Evolutionary conservation across 2,113 vertebrate genomes (phyloP).

Genomic region (Chrysemys picta): DNA sequence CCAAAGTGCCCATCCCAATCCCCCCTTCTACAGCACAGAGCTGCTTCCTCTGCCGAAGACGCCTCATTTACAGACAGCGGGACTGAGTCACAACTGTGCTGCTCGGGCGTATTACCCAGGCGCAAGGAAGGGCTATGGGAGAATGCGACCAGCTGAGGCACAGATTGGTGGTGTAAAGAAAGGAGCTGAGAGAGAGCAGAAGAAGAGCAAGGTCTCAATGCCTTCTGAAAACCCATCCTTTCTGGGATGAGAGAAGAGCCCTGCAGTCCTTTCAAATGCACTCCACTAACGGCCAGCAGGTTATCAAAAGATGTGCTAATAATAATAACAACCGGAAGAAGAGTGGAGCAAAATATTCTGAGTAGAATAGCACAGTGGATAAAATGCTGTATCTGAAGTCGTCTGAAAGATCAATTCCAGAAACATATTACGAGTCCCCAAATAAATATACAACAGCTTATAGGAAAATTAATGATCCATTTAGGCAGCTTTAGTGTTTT

Average conservation of each 20-base stretch:
- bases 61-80: neutral
- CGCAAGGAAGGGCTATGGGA: neutral
- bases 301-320: neutral
- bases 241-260: neutral
- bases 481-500: neutral
- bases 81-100: neutral
- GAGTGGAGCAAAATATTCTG: neutral
- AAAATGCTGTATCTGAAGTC: neutral
- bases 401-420: neutral
- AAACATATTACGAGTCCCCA: neutral
- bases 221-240: neutral
- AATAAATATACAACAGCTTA: neutral
- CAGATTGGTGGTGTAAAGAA: neutral
- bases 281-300: neutral
- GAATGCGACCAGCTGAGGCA: neutral
- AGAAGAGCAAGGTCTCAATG: neutral
- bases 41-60: neutral
- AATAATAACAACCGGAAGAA: neutral
- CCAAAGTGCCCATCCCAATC: neutral
- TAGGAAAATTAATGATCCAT: slow-evolving; percentile 5
- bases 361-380: neutral
- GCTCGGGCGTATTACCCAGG: neutral
- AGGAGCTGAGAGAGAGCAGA: neutral
- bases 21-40: neutral
- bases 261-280: neutral